These are phyloP conservation scores for Pogona vitticeps DNA, from an alignment of 2,113 vertebrate genomes.

Conservation along the genomic window DNA sequence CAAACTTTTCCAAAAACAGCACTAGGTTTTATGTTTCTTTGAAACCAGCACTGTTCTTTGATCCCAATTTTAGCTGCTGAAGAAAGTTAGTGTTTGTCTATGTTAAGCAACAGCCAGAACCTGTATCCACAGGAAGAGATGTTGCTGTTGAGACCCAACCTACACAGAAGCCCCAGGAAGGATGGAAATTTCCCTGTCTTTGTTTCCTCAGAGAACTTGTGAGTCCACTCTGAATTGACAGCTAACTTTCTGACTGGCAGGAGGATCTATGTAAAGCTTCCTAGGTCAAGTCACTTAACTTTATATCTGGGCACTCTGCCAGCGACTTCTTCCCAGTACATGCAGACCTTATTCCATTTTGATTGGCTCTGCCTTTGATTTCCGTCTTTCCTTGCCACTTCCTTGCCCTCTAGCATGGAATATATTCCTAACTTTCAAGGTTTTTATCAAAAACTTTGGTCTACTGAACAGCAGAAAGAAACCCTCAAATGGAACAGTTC, in stretches of 20 bases:
- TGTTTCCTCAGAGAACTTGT: not conserved
- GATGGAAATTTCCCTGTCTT: not conserved
- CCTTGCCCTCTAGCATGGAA: not conserved
- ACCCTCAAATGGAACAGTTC: not conserved
- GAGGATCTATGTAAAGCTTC: not conserved
- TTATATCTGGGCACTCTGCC: not conserved
- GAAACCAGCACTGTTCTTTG: not conserved
- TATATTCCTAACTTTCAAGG: not conserved
- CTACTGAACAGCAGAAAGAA: not conserved
- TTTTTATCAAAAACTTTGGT: not conserved
- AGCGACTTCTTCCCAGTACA: not conserved
- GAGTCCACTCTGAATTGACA: not conserved
- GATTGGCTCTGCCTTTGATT: not conserved
- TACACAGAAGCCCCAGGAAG: not conserved
- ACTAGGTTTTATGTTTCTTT: not conserved
- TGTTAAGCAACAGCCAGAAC: too few species aligned
- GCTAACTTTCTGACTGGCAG: not conserved
- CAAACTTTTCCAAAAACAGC: not conserved
- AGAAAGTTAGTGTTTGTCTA: too few species aligned
- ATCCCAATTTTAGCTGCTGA: not conserved
- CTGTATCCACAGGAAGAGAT: not conserved
- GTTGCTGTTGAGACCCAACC: not conserved
- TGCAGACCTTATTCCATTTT: not conserved
- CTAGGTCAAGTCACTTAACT: not conserved
- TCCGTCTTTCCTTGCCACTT: not conserved